Evolutionary conservation across 2,113 vertebrate genomes (phyloP).

Genomic region (Pollachius pollachius): DNA sequence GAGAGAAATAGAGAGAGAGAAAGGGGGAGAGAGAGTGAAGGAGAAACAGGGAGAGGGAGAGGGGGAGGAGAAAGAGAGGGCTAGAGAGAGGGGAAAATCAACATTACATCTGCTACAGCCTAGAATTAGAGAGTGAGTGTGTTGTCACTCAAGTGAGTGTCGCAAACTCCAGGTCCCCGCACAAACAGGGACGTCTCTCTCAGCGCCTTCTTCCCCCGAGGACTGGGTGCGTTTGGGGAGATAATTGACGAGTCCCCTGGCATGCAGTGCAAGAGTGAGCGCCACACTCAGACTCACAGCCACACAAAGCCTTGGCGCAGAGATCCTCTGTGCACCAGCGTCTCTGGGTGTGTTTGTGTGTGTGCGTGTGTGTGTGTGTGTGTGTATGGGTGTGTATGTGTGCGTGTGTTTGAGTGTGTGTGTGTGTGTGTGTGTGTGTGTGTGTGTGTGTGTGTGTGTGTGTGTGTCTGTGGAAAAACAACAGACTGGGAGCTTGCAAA

Average conservation of each 20-base stretch:
- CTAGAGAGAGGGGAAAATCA: slow-evolving; percentile 39
- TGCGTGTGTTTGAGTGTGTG: neutral
- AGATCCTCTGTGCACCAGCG: neutral
- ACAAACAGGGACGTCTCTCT: slow-evolving; percentile 75
- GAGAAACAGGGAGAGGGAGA: neutral
- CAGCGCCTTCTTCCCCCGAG: slow-evolving; percentile 66
- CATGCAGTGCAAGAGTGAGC: slow-evolving; percentile 59
- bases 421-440: slow-evolving; percentile 32
- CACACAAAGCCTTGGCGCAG: slow-evolving; percentile 56
- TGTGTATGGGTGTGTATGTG: neutral
- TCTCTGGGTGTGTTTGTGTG: neutral
- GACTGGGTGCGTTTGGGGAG: slow-evolving; percentile 73
- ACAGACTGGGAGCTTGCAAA: slow-evolving; percentile 41
- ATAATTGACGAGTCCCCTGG: slow-evolving; percentile 79
- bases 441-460: slow-evolving; percentile 9
- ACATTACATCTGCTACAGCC: slow-evolving; percentile 65
- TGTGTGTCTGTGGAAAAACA: slow-evolving; percentile 56
- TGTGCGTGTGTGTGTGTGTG: too few species aligned
- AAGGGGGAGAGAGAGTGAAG: slow-evolving; percentile 21
- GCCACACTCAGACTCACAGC: slow-evolving; percentile 58
- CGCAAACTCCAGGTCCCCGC: slow-evolving; percentile 73
- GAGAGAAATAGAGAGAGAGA: slow-evolving; percentile 17
- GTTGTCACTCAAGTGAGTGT: slow-evolving; percentile 72
- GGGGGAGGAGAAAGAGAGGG: slow-evolving; percentile 16
- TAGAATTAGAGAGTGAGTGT: slow-evolving; percentile 78